Evolutionary conservation across 2,113 vertebrate species (phyloP).

Genomic region (Dromas ardeola): DNA sequence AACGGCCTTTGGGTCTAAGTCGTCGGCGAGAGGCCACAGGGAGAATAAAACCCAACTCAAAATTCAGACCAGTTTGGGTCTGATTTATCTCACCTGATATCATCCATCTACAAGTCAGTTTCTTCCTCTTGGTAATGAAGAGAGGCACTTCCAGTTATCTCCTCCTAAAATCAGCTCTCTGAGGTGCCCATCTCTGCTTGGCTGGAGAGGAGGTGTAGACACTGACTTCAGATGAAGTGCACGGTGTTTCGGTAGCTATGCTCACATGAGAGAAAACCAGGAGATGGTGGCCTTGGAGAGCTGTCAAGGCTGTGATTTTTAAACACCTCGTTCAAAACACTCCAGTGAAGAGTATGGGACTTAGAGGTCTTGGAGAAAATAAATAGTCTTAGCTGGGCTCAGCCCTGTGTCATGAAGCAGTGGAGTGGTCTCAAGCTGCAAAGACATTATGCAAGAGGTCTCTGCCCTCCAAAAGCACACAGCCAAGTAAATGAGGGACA

Average conservation of each 20-base stretch:
- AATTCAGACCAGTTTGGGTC: background rate
- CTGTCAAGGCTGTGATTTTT: background rate
- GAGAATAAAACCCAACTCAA: background rate
- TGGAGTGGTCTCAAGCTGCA: background rate
- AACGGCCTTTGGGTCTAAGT: background rate
- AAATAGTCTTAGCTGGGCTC: background rate
- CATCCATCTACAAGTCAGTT: background rate
- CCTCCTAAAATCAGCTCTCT: background rate
- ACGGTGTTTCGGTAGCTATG: accelerated
- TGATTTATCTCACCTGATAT: background rate
- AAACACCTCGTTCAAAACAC: background rate
- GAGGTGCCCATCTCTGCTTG: background rate
- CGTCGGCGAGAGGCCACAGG: accelerated
- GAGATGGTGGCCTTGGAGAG: background rate
- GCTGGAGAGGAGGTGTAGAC: background rate
- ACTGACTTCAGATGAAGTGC: background rate
- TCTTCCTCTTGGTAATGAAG: background rate
- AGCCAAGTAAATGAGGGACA: background rate
- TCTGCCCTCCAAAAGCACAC: background rate
- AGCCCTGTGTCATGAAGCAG: background rate
- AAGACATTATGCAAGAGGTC: background rate
- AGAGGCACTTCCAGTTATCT: background rate
- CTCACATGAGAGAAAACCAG: background rate
- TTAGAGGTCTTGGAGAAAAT: background rate
- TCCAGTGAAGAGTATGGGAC: background rate